Base-by-base conservation (phyloP, 1,140 invertebrate genomes). In the Pseudomyrmex cubaensis region DNA sequence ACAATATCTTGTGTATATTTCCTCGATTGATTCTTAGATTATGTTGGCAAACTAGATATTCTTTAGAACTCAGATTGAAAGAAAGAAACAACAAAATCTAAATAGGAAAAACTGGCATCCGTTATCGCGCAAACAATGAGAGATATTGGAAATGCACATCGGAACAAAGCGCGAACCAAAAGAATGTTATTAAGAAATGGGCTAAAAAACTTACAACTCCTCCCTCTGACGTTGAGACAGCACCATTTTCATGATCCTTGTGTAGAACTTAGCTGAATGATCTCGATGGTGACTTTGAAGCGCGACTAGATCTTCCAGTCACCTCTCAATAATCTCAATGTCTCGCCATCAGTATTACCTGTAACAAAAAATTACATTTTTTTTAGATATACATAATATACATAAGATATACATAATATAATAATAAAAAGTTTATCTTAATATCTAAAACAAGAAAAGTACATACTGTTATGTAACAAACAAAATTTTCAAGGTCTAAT, bases 151-250 rank as follows among this genome's bases (percentile, higher is more conserved):
- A 54, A 17, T 25, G 48, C 20, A 22, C 22, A 35, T 46, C 4
- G 1, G 17, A 50, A 82, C 50, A 7, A 35, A 61, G 8, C 10
- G 50, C 4, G 15, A 20, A 48, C 7, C 20, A 46, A 46, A 35
- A 5, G 25, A 17, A 12, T 66, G 35, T 13, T 20, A n/a, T 7
- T n/a, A 35, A 10, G 12, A 46, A 54, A 35, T 7, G 0, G n/a
- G 9, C 54, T 44, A 50, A 4, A 4, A n/a, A 61, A 97, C 98
- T 98, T 96, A 99, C 98, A 99, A 96, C 96, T 99, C 98, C 96
- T 99, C 98, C 96, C 98, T 97, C 97, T 99, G 98, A 95, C 98
- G 97, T 96, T 99, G 98, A 95, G 98, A 99, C 96, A 99, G 97
- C 96, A 99, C 98, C 98, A 99, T 99, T 98, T 98, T 98, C 97